A percentile compares a stretch with the other conserved stretches of the same genome.
These are phyloP conservation scores for Drosophila nigricruria DNA, from an alignment of 2,888 invertebrate genomes.

Conservation along the genomic window DNA sequence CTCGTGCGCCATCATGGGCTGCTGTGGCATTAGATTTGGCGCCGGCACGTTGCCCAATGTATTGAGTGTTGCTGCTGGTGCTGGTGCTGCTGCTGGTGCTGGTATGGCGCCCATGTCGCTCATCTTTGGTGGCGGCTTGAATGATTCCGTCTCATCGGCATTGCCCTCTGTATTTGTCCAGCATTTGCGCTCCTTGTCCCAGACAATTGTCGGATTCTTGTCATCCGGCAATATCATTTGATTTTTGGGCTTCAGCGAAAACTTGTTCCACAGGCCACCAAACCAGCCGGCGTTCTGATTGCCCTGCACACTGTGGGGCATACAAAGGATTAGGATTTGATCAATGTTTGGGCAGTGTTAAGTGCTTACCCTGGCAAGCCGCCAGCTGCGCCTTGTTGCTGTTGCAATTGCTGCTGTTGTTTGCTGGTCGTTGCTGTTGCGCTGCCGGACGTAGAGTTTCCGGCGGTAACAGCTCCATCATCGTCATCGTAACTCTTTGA, in stretches of 20 bases:
- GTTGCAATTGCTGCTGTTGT: constrained; percentile 28
- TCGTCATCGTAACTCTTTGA: constrained; percentile 83
- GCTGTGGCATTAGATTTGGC: constrained; percentile 36
- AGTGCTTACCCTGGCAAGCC: constrained; percentile 61
- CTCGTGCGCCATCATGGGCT: constrained; percentile 23
- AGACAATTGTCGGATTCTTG: constrained; percentile 96
- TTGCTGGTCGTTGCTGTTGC: constrained; percentile 28
- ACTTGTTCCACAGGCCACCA: constrained; percentile 93
- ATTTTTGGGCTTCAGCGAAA: constrained; percentile 93
- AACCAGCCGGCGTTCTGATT: constrained; percentile 90
- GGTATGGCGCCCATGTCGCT: constrained; percentile 84
- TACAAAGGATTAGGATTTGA: not conserved
- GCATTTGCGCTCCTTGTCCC: constrained; percentile 94
- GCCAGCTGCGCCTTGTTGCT: constrained; percentile 29
- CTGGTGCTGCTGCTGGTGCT: not conserved
- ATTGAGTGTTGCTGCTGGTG: constrained; percentile 18
- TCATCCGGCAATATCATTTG: constrained; percentile 98
- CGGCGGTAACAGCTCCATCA: constrained; percentile 45
- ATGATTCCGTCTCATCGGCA: constrained; percentile 86
- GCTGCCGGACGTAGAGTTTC: constrained; percentile 29
- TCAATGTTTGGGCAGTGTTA: not conserved
- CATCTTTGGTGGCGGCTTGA: constrained; percentile 90
- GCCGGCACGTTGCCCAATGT: constrained; percentile 36
- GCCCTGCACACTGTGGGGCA: constrained; percentile 52
- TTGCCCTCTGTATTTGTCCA: constrained; percentile 92